These are phyloP conservation scores for Mus caroli DNA, from an alignment of 2,797 vertebrate genomes.

Conservation along the genomic window DNA sequence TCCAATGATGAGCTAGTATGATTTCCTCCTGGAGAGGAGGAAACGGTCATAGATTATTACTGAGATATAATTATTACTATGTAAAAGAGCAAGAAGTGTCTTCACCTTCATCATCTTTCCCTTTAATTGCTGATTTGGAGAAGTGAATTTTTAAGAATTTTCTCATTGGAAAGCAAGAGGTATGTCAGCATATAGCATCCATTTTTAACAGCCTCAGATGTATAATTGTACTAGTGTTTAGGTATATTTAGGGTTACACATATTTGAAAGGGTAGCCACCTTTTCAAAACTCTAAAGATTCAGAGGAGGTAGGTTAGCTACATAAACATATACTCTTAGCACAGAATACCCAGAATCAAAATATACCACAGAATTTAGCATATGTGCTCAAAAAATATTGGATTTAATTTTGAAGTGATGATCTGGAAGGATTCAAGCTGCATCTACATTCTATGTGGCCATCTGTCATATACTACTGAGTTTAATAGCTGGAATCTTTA, in stretches of 20 bases:
- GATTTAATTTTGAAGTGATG: constrained; percentile 44
- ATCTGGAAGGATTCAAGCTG: background rate
- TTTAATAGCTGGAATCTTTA: constrained; percentile 46
- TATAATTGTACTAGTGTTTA: background rate
- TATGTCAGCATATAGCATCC: background rate
- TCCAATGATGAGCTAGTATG: too few relatives aligned
- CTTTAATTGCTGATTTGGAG: background rate
- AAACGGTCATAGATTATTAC: background rate
- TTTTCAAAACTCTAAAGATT: constrained; percentile 35
- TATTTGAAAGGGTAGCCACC: background rate
- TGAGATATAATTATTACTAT: background rate
- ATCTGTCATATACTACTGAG: background rate
- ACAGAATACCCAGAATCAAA: constrained; percentile 40
- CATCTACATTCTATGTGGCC: background rate
- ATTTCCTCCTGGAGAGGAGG: background rate
- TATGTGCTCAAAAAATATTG: constrained; percentile 30
- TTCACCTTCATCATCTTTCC: background rate
- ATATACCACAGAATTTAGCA: background rate
- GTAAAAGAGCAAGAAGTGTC: background rate
- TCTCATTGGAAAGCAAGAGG: background rate
- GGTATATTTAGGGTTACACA: background rate
- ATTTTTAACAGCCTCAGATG: constrained; percentile 21
- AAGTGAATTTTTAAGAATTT: constrained; percentile 4
- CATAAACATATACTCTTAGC: background rate
- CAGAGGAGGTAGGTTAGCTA: background rate